Evolutionary conservation across 2,797 vertebrate genomes (phyloP), one percentile per base, ranked within the genome.

Genomic region (Pseudochaenichthys georgianus): DNA sequence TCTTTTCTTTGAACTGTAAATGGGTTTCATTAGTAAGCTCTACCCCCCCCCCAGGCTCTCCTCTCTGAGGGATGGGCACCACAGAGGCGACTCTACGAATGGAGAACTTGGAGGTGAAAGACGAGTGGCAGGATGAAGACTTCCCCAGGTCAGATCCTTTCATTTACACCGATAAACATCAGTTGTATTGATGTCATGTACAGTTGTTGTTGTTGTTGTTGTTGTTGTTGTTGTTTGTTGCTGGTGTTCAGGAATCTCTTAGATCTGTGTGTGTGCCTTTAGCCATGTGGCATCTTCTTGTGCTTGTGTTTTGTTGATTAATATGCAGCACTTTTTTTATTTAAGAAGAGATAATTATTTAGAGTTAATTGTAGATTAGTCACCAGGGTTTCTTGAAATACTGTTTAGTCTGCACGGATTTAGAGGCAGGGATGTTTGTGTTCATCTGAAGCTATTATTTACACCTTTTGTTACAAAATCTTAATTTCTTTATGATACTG

Each of bases 111-210:
- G 95, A 95, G 69, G 96, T 97, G 65, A 97, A 96, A 86, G 97
- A 98, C 0, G 97, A 99, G 70, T 98, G 97, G 97, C 96, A 98
- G 70, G 97, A 98, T 0, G 96, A 98, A 58, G 96, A 96, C 73
- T 97, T 98, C 63, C 97, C 98, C 85, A 96, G 96, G 98, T 98
- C 77, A 9, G 88, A 53, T 60, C 19, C 19, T 67, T 78, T 43
- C 21, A 12, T 65, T 71, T 45, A 8, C 53, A 23, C 12, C 70
- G 15, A 11, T 53, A 55, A 28, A 12, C 46, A 50, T 58, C 19
- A 0, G 9, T 8, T 1, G 3, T 41, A 0, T 19, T 58, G 12
- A 48, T 45, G 59, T 53, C 21, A 70, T 12, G 59, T 12, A 19
- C 2, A 48, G 13, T 38, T 15, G 3, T 2, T 41, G 2, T 2